Base-by-base conservation (phyloP, 2,888 invertebrate genomes). In the Eupeodes luniger region DNA sequence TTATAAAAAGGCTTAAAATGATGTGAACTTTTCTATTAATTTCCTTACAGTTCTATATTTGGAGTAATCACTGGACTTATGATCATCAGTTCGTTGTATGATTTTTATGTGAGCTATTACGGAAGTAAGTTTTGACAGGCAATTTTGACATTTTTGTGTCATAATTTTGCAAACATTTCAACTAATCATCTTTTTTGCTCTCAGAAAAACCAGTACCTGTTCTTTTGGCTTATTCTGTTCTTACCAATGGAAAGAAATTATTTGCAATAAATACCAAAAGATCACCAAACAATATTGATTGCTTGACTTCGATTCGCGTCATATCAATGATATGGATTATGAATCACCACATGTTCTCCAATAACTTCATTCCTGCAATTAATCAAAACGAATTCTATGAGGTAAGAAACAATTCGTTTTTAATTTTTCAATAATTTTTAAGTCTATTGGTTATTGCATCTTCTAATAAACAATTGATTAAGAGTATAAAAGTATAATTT, bases 201-300 rank as follows among this genome's bases (percentile, higher is more conserved):
- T 10, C 16, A 82, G 81, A 47, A 40, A 12, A 40, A 53, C 62
- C 81, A 55, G 12, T 16, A 16, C 44, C 75, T 2, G 40, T 82
- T 1, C 19, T 82, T 4, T 12, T 69, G 9, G 81, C 81, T 4
- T 82, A 57, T 70, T 82, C 81, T 9, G 12, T 82, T 27, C n/a
- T 76, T 1, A 70, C 77, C 19, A 82, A 82, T 64, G 82, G 82
- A 47, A 77, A 55, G 14, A 77, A 77, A 70, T 19, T 82, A 7
- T 82, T 82, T 40, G 55, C 77, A n/a, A 66, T 77, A 12, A 77
- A 44, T 51, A 67, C 67, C 0, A 67, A 61, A 36, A 44, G 34
- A 27, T 77, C 66, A 49, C 55, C 55, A 44, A 67, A 77, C 36
- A 77, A 44, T 47, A 67, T 77, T 12, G 67, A 77, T 16, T 77